Evolutionary conservation across 2,113 vertebrate genomes (phyloP).

Genomic region (Tympanuchus pallidicinctus): DNA sequence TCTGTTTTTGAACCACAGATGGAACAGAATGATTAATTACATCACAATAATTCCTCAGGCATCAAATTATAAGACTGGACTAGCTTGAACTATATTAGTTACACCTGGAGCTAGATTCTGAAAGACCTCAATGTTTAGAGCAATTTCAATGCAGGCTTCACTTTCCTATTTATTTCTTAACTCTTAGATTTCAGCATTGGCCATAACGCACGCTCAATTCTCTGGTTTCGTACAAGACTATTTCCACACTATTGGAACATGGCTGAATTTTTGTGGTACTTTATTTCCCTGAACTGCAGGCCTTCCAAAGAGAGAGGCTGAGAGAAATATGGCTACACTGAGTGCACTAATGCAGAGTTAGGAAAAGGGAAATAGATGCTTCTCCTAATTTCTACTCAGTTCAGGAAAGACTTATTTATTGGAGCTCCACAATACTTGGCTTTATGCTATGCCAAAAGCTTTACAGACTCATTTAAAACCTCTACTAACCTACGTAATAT

Average conservation of each 20-base stretch:
- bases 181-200: background rate
- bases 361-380: background rate
- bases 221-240: background rate
- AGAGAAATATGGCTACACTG: background rate
- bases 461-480: background rate
- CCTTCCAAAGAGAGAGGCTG: background rate
- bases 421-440: rapidly evolving
- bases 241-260: background rate
- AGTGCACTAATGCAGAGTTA: background rate
- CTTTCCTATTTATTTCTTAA: background rate
- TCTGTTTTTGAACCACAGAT: background rate
- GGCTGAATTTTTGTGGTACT: background rate
- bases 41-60: background rate
- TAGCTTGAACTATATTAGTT: background rate
- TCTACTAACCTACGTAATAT: background rate
- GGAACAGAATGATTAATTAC: background rate
- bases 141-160: background rate
- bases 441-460: background rate
- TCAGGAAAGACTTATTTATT: background rate
- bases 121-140: background rate
- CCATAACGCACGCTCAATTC: background rate
- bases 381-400: background rate
- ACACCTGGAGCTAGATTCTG: background rate
- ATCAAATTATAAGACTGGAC: background rate
- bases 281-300: background rate